Base-by-base conservation (phyloP, 2,888 invertebrate genomes). In the Drymonia ruficornis region DNA sequence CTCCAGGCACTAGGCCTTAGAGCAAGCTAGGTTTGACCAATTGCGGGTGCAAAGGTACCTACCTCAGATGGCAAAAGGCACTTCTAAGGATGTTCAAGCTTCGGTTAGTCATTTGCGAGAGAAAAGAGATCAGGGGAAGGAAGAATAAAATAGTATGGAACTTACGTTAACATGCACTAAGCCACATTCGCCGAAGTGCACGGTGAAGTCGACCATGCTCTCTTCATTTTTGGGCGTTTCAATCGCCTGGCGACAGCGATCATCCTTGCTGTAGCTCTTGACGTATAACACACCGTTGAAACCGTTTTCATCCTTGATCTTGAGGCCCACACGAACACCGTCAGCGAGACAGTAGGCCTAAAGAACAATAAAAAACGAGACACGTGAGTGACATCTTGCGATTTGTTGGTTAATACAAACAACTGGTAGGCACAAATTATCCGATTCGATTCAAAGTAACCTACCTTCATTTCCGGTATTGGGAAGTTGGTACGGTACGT, bases 201-300 rank as follows among this genome's bases (percentile, higher is more conserved):
- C 98, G 73, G 97, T 97, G 87, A 97, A 97, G 74, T 96, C 95
- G 77, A 97, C 96, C 8, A 94, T 94, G 66, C 94, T 94, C 48
- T 95, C 94, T 51, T 94, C 92, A 71, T 96, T 96, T 11, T 95
- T 94, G 11, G 96, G 95, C 53, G 97, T 93, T 36, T 96, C 96
- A 1, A 98, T 95, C 1, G 97, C 95, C 50, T 96, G 94, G 63
- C 98, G 94, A 81, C 98, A 98, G 61, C 97, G 95, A 80, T 97
- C 97, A 75, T 98, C 97, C 84, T 98, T 98, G 82, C 98, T 98
- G 87, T 98, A 97, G 34, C 98, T 98, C 89, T 98, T 98, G 0
- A 98, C 98, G 76, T 98, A 98, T 1, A 98, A 89, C 0, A 98
- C 96, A 15, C 98, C 98, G 74, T 97, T 97, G 83, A 98, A 98